Conservation (phyloP, 2,113 vertebrate species). For the Corvus moneduloides region DNA sequence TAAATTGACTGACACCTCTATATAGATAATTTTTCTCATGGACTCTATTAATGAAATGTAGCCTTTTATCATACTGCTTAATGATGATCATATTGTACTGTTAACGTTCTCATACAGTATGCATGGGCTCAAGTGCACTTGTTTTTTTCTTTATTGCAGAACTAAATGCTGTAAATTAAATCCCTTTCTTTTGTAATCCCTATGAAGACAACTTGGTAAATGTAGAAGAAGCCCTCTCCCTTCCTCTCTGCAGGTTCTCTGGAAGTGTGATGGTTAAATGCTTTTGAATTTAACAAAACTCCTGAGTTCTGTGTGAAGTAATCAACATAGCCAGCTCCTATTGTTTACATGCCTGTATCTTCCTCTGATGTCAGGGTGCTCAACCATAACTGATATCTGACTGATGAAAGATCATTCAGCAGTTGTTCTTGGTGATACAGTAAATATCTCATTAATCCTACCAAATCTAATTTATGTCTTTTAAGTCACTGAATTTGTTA, state of each 20-base stretch:
- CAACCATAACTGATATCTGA: not conserved
- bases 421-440: not conserved
- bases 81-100: constrained; percentile 57
- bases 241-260: constrained; percentile 53
- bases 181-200: constrained; percentile 50
- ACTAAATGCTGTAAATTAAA: constrained; percentile 58
- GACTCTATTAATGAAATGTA: constrained; percentile 61
- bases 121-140: constrained; percentile 68
- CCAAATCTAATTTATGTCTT: constrained; percentile 50
- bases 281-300: constrained; percentile 34
- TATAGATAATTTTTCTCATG: constrained; percentile 41
- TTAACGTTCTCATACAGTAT: constrained; percentile 61
- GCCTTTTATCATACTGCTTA: constrained; percentile 65
- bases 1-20: constrained; percentile 20
- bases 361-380: not conserved
- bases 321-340: constrained; percentile 40
- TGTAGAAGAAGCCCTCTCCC: constrained; percentile 21
- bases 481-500: constrained; percentile 46
- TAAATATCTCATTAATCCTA: constrained; percentile 28
- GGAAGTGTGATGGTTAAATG: constrained; percentile 29
- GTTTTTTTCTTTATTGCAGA: constrained; percentile 62
- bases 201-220: constrained; percentile 33
- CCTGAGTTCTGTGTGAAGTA: constrained; percentile 46
- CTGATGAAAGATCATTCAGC: not conserved
- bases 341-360: constrained; percentile 55